These are phyloP conservation scores for Drosophila emarginata DNA, from an alignment of 2,888 invertebrate species.

Conservation along the genomic window DNA sequence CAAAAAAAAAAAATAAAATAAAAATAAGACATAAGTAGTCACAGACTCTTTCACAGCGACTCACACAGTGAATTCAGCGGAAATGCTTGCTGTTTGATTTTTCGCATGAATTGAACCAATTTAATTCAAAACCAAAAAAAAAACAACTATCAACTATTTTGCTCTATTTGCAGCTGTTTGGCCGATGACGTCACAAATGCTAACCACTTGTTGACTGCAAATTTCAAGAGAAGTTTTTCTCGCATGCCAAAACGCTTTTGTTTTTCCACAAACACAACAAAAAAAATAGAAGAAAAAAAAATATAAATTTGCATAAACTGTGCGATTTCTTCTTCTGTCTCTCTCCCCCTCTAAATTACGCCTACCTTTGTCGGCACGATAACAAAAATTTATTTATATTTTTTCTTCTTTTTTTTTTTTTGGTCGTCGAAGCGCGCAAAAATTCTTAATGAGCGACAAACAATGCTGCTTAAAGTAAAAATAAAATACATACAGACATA, in stretches of 20 bases:
- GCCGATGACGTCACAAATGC: conserved; percentile 27
- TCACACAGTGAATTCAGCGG: conserved; percentile 33
- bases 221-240: conserved; percentile 20
- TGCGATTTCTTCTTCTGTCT: conserved; percentile 44
- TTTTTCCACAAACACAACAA: conserved; percentile 13
- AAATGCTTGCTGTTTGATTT: conserved; percentile 66
- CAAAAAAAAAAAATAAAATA: not conserved
- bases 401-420: conserved; percentile 20
- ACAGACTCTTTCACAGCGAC: conserved; percentile 6
- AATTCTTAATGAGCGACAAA: conserved; percentile 73
- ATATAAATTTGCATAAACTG: conserved; percentile 65
- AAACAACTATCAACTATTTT: not conserved
- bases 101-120: conserved; percentile 44
- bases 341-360: conserved; percentile 52
- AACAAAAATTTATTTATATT: not conserved
- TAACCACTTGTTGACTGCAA: conserved; percentile 29
- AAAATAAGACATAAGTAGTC: conserved; percentile 20
- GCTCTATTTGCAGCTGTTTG: conserved; percentile 14
- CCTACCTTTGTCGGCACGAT: conserved; percentile 46
- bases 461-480: conserved; percentile 52
- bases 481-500: conserved; percentile 19
- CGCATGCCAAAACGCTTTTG: conserved; percentile 62
- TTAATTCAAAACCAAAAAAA: no score
- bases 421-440: conserved; percentile 64
- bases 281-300: no score